Base-by-base conservation (phyloP, 23 tunicate species). In the Halocynthia roretzi region DNA sequence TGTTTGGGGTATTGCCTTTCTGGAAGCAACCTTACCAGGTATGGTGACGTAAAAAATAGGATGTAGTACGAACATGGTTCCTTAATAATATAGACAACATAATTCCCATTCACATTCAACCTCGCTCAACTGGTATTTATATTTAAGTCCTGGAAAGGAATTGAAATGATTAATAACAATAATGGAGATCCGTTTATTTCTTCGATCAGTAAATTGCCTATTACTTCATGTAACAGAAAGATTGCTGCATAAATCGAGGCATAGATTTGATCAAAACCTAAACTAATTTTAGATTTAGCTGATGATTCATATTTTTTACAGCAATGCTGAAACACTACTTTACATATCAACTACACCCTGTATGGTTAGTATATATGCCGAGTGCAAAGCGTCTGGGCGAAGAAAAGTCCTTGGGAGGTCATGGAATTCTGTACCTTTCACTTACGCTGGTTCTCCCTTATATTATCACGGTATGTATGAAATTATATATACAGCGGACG, bases 1-100 rank as follows among this genome's bases (percentile, higher is more conserved):
- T 8, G 56, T 74, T n/a, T 74, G 78, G 78, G 10, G 18, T 8
- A 8, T 74, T 31, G 56, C 64, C 0, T 0, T 74, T 54, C 60
- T 54, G 19, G 78, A 64, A 8, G 55, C 78, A 15, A 64, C 64
- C 10, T 19, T 74, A 20, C 55, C 78, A 54, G 62, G 78, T 74
- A 54, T 18, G 71, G 0, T 9, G 44, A 10, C 5, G 12, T 19
- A 4, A 11, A 19, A 31, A 31, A 31, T 31, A 31, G 44, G 44
- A 31, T 31, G 44, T 31, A 4, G 44, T 31, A 4, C 1, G 44
- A 31, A 0, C 44, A 31, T 31, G 44, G 44, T 31, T 31, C 4
- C 44, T 31, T 31, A 31, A 4, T 31, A 31, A 31, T 31, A 31
- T 31, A 31, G 1, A 31, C 44, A 31, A 31, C 1, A 31, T n/a